Conservation (phyloP, 2,888 invertebrate genomes). For the Falcaria lacertinaria region DNA sequence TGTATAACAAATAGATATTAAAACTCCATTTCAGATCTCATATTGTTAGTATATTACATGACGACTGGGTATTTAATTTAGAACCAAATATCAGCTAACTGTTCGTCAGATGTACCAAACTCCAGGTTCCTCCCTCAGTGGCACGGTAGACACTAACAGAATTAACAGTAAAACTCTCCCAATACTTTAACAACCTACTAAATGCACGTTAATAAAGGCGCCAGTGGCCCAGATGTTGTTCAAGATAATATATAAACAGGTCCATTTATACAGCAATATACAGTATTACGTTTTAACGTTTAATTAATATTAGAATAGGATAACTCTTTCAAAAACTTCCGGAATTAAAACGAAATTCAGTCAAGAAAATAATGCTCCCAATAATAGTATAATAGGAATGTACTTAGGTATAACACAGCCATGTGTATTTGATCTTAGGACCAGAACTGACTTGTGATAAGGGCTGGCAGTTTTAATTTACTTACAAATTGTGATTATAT, state of each 20-base stretch:
- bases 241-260: constrained; percentile 16
- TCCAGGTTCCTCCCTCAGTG: too few species aligned
- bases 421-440: constrained; percentile 19
- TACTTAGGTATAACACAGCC: constrained; percentile 74
- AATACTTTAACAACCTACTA: constrained; percentile 75
- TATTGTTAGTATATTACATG: constrained; percentile 5
- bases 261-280: not conserved
- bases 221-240: constrained; percentile 43
- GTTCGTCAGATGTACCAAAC: too few species aligned
- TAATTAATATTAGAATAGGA: constrained; percentile 17
- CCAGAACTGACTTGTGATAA: not conserved
- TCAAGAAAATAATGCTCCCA: constrained; percentile 58
- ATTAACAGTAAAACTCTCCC: constrained; percentile 70
- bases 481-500: not conserved
- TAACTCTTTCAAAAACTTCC: constrained; percentile 42
- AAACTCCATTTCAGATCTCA: constrained; percentile 15
- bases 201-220: constrained; percentile 65
- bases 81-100: constrained; percentile 37
- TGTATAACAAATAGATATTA: constrained; percentile 6
- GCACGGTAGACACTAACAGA: constrained; percentile 57
- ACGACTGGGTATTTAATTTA: constrained; percentile 11
- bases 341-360: constrained; percentile 55
- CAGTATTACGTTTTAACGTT: not conserved
- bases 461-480: not conserved
- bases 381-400: constrained; percentile 51